Base-by-base conservation (phyloP, 1,140 invertebrate genomes). In the Chrysomallon squamiferum region DNA sequence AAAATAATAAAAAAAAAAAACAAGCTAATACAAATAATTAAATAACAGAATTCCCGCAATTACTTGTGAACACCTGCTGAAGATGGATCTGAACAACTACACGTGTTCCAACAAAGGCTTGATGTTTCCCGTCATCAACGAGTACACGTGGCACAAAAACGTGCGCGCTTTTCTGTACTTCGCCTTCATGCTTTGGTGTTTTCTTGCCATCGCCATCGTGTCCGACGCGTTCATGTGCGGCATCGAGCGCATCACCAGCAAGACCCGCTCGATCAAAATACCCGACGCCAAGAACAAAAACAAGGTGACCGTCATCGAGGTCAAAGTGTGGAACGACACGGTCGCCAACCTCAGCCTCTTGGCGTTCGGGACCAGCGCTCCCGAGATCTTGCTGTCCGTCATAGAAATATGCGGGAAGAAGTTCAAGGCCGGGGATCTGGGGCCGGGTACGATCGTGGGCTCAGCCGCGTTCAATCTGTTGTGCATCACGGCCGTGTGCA, bases 241-340 rank as follows among this genome's bases (percentile, higher is more conserved):
- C 52, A 90, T 91, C 60, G 90, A 91, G 77, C 88, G 88, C 71
- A 91, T 91, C 69, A 91, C 90, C 0, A 89, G 88, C 76, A 89
- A 89, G 79, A 90, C 89, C 3, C 82, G 86, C 49, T 88, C 87
- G 63, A 86, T 90, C 27, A 73, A 78, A 58, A 71, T 85, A 1
- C 73, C 82, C 15, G 74, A 82, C 74, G 59, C 79, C 0, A 72
- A 78, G 67, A 52, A 75, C 9, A 72, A 74, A 59, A 71, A 60
- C 22, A 66, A 68, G 6, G 64, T 71, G 3, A 68, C 79, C 50
- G 67, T 74, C 54, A 68, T 83, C 57, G 82, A 84, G 63, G 79
- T 85, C 3, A 80, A 81, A 72, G 84, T 88, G 25, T 90, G 90
- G 89, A 90, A 90, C 68, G 88, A 89, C 71, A 90, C 90, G 1